Base-by-base conservation (phyloP, 2,888 invertebrate genomes). In the Callosobruchus maculatus region DNA sequence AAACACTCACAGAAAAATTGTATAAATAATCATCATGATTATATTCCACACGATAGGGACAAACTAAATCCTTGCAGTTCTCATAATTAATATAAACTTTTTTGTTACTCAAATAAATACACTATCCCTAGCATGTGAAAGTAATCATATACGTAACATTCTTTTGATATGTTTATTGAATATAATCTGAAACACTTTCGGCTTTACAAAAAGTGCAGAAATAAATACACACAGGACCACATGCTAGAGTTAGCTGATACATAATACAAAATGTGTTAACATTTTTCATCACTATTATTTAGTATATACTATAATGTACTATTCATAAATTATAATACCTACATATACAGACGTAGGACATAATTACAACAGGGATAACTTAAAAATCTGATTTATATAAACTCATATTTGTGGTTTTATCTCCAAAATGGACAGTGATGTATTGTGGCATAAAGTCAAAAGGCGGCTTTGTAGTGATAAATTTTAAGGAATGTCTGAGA, bases 71-170 rank as follows among this genome's bases (percentile, higher is more conserved):
- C 77, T 75, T 76, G 75, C 75, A 79, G 76, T 81, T 79, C 80
- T 83, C 80, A 79, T 49, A 49, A 49, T 49, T 7, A 49, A 49
- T 26, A 72, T 30, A 72, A 66, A 68, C 70, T 21, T 69, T 71
- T 66, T 21, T 20, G n/a, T n/a, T 68, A 66, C 72, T 74, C 71
- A 76, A 68, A n/a, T 20, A 21, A n/a, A n/a, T 68, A 21, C 18
- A 68, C 68, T 68, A 68, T 81, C 83, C 83, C 83, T 82, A 84
- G 84, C 84, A 84, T 86, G 86, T 85, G 86, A 83, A 85, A 85
- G 82, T 81, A 71, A 49, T 26, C 71, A 71, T 26, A 13, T 9
- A 0, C 1, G 7, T 30, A n/a, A 21, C 18, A 20, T 30, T 71
- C 21, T 30, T 21, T 21, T 26, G 30, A 20, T 5, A 68, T 20